Evolutionary conservation across 1,140 invertebrate genomes (phyloP).

Genomic region (Agrypnia vestita): DNA sequence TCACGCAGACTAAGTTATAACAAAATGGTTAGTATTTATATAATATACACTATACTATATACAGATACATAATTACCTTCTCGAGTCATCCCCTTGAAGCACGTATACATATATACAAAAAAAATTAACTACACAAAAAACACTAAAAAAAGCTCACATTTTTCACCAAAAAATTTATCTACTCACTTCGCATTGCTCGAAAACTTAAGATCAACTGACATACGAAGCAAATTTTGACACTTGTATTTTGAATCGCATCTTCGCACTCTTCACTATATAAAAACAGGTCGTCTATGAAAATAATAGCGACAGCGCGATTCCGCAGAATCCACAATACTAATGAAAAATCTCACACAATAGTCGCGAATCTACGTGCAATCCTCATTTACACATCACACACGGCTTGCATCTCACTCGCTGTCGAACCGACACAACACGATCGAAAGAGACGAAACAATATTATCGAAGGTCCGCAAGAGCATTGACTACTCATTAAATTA

Average conservation of each 20-base stretch:
- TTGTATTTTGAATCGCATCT: too few relatives aligned
- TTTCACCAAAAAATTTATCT: neutral
- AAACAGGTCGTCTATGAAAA: neutral
- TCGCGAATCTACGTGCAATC: neutral
- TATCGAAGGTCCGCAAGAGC: neutral
- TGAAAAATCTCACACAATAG: conserved; percentile 2
- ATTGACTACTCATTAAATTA: conserved; percentile 12
- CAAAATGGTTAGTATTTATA: too few relatives aligned
- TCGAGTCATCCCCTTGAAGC: conserved; percentile 18
- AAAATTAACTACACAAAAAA: neutral
- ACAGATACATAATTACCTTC: neutral
- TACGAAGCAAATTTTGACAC: too few relatives aligned
- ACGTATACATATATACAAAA: neutral
- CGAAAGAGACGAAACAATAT: conserved; percentile 3
- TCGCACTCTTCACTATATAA: neutral
- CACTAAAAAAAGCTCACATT: conserved; percentile 6
- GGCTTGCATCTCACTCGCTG: neutral
- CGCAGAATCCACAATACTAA: neutral
- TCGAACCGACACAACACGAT: neutral
- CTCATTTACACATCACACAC: conserved; percentile 13
- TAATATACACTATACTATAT: too few relatives aligned
- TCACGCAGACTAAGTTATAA: too few relatives aligned
- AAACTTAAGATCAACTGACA: too few relatives aligned
- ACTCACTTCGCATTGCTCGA: too few relatives aligned
- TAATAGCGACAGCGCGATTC: neutral